These are phyloP conservation scores for Periophthalmus magnuspinnatus DNA, from an alignment of 2,797 vertebrate species.

Conservation along the genomic window DNA sequence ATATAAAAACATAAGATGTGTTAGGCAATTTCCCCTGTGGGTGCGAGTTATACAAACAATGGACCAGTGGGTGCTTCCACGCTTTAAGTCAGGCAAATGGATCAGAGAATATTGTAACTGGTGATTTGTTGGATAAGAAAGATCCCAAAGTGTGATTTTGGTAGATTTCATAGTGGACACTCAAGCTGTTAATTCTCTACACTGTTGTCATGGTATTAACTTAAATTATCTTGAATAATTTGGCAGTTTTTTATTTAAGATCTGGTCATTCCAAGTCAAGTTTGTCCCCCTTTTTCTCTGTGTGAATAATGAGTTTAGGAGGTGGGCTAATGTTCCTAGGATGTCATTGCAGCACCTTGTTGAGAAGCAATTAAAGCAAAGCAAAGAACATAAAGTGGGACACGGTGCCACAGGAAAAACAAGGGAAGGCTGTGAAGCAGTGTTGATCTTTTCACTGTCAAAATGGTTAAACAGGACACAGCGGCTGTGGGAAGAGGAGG, in stretches of 20 bases:
- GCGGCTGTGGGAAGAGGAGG: conserved; percentile 38
- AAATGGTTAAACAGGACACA: conserved; percentile 60
- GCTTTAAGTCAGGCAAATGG: conserved; percentile 56
- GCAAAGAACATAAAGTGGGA: conserved; percentile 50
- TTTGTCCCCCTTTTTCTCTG: neutral
- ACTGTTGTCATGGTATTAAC: neutral
- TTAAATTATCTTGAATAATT: neutral
- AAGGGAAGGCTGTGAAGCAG: conserved; percentile 41
- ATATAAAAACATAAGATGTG: conserved; percentile 31
- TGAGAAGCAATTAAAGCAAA: conserved; percentile 62
- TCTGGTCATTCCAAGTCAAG: neutral
- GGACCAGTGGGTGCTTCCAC: conserved; percentile 55
- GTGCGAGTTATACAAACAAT: conserved; percentile 62
- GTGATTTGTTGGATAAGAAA: neutral
- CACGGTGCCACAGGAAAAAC: conserved; percentile 43
- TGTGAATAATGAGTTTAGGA: conserved; percentile 28
- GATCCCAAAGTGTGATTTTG: conserved; percentile 20
- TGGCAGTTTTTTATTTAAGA: neutral
- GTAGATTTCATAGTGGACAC: conserved; percentile 9
- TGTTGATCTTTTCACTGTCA: conserved; percentile 63
- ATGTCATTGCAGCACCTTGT: conserved; percentile 58
- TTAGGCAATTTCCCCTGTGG: conserved; percentile 63
- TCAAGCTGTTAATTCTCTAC: neutral
- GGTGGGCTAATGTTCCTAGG: conserved; percentile 33
- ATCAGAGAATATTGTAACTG: conserved; percentile 58